These are phyloP conservation scores for Phalanger gymnotis DNA, from an alignment of 2,797 vertebrate genomes.

Conservation along the genomic window DNA sequence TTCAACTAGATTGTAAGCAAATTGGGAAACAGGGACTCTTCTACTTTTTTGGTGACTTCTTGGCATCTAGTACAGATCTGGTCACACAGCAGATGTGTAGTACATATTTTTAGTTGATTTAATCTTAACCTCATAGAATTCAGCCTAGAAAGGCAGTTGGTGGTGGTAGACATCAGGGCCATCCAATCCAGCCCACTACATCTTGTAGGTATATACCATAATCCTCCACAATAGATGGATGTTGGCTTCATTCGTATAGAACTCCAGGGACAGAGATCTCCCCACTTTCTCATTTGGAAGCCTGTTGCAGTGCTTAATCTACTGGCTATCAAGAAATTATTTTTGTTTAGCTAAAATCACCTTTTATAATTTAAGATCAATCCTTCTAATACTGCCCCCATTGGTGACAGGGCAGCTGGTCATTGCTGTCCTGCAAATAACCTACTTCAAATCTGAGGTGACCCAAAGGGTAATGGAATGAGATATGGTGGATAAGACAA, in stretches of 20 bases:
- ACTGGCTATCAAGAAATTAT: not conserved
- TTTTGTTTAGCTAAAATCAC: constrained; percentile 11
- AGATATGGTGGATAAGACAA: not conserved
- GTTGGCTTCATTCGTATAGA: not conserved
- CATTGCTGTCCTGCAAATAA: not conserved
- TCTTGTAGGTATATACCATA: not conserved
- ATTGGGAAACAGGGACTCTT: not conserved
- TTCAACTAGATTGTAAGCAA: not conserved
- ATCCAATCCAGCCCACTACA: not conserved
- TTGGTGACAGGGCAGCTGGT: not conserved
- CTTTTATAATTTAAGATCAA: not conserved
- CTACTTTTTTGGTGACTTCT: not conserved
- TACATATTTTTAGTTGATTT: not conserved
- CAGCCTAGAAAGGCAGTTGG: not conserved
- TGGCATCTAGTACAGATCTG: not conserved
- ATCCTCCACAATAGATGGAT: not conserved
- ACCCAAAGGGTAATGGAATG: not conserved
- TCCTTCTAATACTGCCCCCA: not conserved
- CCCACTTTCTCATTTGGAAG: not conserved
- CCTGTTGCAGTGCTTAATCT: not conserved
- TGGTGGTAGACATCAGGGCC: not conserved
- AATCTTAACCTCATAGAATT: not conserved
- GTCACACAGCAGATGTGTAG: not conserved
- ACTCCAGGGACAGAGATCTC: not conserved
- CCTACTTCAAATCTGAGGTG: not conserved